Evolutionary conservation across 2,797 vertebrate genomes (phyloP), one percentile per base, ranked within the genome.

Genomic region (Trichosurus vulpecula): DNA sequence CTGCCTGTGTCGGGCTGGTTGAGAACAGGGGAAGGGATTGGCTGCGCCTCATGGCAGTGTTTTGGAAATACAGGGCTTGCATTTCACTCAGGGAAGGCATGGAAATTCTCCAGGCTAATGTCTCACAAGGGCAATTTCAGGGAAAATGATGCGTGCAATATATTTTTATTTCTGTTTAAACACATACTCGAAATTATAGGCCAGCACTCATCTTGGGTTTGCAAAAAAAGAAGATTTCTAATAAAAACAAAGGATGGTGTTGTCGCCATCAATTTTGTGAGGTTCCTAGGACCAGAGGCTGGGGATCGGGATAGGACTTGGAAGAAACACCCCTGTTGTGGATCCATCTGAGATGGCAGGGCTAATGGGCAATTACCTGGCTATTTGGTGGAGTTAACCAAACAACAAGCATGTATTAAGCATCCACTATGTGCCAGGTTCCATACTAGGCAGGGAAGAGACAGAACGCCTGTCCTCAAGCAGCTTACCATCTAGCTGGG

Each of bases 11-110:
- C 95, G 10, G 41, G 22, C 41, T 96, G 4, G 0, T 66, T 97
- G 90, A 97, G 98, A 95, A 97, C 96, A 93, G 3, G 96, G 96
- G 97, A 98, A 97, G 94, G 91, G 2, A 9, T 0, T 97, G 97
- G 98, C 97, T 95, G 91, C n/a, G 95, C 58, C 98, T 98, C 97
- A 95, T 14, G 61, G 90, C 0, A 52, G 96, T 96, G 97, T 96
- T 97, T 87, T 95, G 97, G 96, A 91, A 97, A 93, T 93, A n/a
- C 91, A 74, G 96, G 96, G 90, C 90, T 74, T 92, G 58, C 94
- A 92, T 0, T 25, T 95, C 95, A 55, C 92, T 94, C 41, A 57
- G 93, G 95, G 93, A 90, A 91, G 53, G 91, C 90, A 96, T 89
- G 93, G 94, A 94, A 87, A 93, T 94, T 74, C 93, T 81, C 92